Conservation (phyloP, 92 coral and sea anemone species). For the Anthopleura xanthogrammica region DNA sequence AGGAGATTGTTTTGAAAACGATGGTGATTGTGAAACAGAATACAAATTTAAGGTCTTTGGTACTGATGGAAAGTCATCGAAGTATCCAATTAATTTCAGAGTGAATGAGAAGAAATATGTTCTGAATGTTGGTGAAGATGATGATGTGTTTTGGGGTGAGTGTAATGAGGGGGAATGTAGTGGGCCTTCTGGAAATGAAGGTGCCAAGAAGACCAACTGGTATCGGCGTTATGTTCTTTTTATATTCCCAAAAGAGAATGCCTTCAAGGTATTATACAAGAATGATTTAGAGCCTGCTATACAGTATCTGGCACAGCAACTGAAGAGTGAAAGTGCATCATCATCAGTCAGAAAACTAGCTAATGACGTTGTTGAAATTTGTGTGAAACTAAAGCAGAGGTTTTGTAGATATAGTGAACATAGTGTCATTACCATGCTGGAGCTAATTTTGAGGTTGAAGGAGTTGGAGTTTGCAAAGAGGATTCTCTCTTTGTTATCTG, state of each 20-base stretch:
- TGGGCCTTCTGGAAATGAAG: constrained; percentile 40
- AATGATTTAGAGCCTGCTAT: constrained; percentile 5
- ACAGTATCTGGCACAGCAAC: constrained; percentile 4
- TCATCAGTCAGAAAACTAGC: not conserved
- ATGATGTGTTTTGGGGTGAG: constrained; percentile 43
- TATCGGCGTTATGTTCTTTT: constrained; percentile 26
- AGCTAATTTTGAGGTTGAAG: not conserved
- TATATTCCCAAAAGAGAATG: constrained; percentile 16
- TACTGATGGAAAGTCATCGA: constrained; percentile 20
- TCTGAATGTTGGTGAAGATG: constrained; percentile 32
- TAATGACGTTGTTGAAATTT: constrained; percentile 6
- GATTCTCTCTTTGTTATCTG: constrained; percentile 11
- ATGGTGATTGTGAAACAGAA: constrained; percentile 26
- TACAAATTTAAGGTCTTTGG: constrained; percentile 13
- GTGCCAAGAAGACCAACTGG: constrained; percentile 33
- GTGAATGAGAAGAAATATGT: constrained; percentile 8
- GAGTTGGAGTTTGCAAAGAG: constrained; percentile 1
- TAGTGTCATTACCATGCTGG: constrained; percentile 9
- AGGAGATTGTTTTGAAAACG: constrained; percentile 26
- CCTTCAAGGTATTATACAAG: constrained; percentile 14
- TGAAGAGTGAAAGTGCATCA: not conserved
- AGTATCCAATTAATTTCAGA: not conserved
- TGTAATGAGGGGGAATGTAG: constrained; percentile 20
- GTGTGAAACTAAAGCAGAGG: not conserved
- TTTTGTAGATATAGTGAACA: not conserved